phyloP scores from a whole-genome alignment of 2,888 invertebrate genomes.

The Adelphocoris suturalis region DNA sequence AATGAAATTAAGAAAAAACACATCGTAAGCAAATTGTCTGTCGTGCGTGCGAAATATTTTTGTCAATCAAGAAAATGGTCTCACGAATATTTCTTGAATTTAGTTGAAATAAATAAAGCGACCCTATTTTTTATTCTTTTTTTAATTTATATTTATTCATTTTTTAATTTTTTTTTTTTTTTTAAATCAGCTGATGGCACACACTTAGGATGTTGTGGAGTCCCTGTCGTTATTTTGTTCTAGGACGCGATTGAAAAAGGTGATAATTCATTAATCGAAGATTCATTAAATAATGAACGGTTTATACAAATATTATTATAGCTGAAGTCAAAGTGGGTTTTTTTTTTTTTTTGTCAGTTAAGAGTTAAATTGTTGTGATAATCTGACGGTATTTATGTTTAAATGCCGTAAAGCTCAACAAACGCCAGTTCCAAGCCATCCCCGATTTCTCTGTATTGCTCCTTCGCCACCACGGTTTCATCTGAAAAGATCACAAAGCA shows the following conservation, averaged over 20 bases:
- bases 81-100: conserved; percentile 6
- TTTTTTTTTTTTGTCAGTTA: conserved; percentile 36
- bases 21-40: conserved; percentile 62
- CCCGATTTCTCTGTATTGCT: conserved; percentile 99
- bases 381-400: conserved; percentile 77
- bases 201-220: conserved; percentile 68
- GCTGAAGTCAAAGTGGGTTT: not conserved
- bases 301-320: not conserved
- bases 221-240: conserved; percentile 61
- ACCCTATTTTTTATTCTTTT: conserved; percentile 22
- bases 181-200: conserved; percentile 76
- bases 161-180: conserved; percentile 8
- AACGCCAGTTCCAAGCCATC: conserved; percentile 99
- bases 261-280: conserved; percentile 35
- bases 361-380: conserved; percentile 16
- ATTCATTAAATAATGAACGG: not conserved
- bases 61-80: conserved; percentile 21
- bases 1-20: conserved; percentile 51
- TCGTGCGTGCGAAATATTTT: conserved; percentile 67
- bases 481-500: conserved; percentile 82
- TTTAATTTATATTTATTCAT: not conserved
- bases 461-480: conserved; percentile 97
- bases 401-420: conserved; percentile 87
- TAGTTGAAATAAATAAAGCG: conserved; percentile 60
- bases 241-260: not conserved